These are phyloP conservation scores for Drosophila watanabei DNA, from an alignment of 1,140 invertebrate genomes.

Conservation along the genomic window DNA sequence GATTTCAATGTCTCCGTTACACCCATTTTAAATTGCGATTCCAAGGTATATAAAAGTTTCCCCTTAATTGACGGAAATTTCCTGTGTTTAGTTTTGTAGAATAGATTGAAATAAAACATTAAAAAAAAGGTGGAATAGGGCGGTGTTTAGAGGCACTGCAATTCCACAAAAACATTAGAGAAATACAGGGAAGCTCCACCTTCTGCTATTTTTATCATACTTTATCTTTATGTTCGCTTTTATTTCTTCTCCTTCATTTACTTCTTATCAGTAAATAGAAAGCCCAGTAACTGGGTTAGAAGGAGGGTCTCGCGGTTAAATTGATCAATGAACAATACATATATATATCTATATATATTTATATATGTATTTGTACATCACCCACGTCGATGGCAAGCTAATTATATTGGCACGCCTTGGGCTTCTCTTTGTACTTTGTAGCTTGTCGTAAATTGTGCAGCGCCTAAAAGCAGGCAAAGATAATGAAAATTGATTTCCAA, in stretches of 20 bases:
- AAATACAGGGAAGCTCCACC: conserved; percentile 20
- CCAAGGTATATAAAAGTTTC: conserved; percentile 23
- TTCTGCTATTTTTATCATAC: conserved; percentile 33
- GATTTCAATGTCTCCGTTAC: neutral
- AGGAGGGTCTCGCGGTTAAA: conserved; percentile 34
- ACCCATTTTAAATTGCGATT: neutral
- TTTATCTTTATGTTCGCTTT: conserved; percentile 63
- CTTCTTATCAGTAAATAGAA: conserved; percentile 53
- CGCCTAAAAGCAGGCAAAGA: conserved; percentile 68
- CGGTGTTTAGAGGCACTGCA: neutral
- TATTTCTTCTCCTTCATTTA: conserved; percentile 39
- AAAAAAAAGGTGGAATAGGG: neutral
- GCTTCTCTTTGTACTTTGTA: conserved; percentile 56
- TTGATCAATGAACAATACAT: conserved; percentile 70
- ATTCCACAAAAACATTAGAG: conserved; percentile 15
- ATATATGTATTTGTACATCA: neutral
- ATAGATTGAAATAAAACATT: conserved; percentile 12
- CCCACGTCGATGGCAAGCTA: conserved; percentile 51
- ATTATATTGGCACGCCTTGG: conserved; percentile 75
- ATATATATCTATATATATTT: neutral
- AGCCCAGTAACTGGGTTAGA: conserved; percentile 51
- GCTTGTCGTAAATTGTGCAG: conserved; percentile 48
- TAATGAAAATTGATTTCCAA: conserved; percentile 74
- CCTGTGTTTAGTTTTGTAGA: conserved; percentile 12
- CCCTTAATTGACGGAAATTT: conserved; percentile 61